Percentiles rank a stretch among this genome's conserved stretches.
These are phyloP conservation scores for Hypocryptadius cinnamomeus DNA, from an alignment of 2,113 vertebrate genomes.

Conservation along the genomic window DNA sequence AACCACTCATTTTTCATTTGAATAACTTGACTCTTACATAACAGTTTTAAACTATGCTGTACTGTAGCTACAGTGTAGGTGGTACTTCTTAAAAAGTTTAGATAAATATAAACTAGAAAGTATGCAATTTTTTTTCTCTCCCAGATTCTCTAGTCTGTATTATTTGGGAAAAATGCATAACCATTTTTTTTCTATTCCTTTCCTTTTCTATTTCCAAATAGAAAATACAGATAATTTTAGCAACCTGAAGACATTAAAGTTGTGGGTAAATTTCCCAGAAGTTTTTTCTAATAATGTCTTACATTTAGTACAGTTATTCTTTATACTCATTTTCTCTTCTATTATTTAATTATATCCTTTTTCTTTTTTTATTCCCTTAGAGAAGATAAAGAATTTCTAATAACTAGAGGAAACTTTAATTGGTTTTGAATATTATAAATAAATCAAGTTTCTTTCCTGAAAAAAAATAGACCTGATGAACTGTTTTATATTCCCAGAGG, in stretches of 20 bases:
- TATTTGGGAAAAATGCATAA: not conserved
- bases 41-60: not conserved
- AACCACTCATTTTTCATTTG: not conserved
- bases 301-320: not conserved
- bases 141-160: not conserved
- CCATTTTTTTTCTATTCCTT: not conserved
- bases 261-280: not conserved
- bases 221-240: not conserved
- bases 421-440: conserved; percentile 22
- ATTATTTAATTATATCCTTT: conserved; percentile 9
- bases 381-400: not conserved
- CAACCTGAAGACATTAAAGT: not conserved
- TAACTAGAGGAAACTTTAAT: conserved; percentile 27
- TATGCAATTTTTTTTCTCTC: not conserved
- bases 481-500: not conserved
- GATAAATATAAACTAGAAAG: not conserved
- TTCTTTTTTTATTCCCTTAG: not conserved
- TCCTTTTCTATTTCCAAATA: not conserved
- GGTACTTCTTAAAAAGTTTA: not conserved
- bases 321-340: not conserved
- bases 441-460: not conserved
- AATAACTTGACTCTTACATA: not conserved
- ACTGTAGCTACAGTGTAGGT: not conserved
- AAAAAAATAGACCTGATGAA: not conserved
- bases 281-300: not conserved